Evolutionary conservation across 1,140 invertebrate species (phyloP).

Genomic region (Homalodisca vitripennis): DNA sequence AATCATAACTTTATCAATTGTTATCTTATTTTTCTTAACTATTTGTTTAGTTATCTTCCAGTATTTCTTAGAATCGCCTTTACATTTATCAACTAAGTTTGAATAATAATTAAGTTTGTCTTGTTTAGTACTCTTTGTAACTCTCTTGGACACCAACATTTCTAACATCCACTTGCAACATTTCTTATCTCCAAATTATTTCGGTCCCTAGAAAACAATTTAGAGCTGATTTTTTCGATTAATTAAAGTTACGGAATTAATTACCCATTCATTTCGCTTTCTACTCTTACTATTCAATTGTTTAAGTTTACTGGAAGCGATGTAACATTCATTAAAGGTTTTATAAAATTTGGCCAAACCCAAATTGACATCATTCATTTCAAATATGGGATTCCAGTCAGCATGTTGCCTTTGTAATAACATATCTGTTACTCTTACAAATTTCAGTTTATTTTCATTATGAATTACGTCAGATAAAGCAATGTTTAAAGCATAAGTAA

Average conservation of each 20-base stretch:
- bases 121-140: too few relatives aligned
- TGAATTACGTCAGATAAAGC: background rate
- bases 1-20: too few relatives aligned
- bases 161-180: too few relatives aligned
- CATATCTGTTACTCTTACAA: background rate
- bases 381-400: background rate
- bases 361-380: background rate
- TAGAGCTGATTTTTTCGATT: background rate
- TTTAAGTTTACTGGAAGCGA: background rate
- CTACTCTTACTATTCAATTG: background rate
- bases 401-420: background rate
- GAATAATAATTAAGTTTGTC: too few relatives aligned
- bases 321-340: background rate
- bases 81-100: too few relatives aligned
- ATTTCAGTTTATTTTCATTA: background rate
- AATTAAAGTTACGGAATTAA: background rate
- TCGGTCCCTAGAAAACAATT: too few relatives aligned
- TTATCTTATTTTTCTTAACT: too few relatives aligned
- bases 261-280: background rate
- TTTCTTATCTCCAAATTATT: too few relatives aligned
- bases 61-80: too few relatives aligned
- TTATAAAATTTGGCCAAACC: background rate
- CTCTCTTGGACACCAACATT: too few relatives aligned
- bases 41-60: too few relatives aligned
- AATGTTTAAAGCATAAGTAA: background rate